Conservation (phyloP, 2,797 vertebrate genomes). For the Synanceia verrucosa region DNA sequence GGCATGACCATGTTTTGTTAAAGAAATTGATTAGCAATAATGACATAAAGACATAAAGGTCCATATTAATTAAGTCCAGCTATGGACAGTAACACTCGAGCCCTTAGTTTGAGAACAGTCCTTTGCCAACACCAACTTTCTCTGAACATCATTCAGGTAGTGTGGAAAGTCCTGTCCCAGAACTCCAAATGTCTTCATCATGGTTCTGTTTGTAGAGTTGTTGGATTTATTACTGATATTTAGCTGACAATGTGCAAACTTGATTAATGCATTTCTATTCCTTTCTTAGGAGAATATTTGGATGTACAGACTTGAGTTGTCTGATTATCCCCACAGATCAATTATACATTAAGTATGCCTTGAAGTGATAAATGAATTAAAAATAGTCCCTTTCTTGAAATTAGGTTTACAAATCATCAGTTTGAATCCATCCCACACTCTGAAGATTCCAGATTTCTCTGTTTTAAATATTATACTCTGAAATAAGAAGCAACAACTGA, state of each 20-base stretch:
- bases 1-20: not conserved
- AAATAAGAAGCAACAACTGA: constrained; percentile 9
- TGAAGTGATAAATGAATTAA: not conserved
- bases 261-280: not conserved
- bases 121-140: constrained; percentile 10
- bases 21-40: constrained; percentile 1
- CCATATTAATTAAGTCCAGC: not conserved
- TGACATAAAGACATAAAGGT: not conserved
- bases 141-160: constrained; percentile 1
- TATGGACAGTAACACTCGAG: not conserved
- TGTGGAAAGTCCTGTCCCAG: not conserved
- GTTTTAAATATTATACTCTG: constrained; percentile 4
- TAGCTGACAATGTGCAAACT: not conserved
- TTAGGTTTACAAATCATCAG: not conserved
- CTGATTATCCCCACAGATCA: not conserved
- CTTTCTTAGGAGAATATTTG: not conserved
- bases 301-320: not conserved
- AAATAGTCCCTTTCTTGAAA: not conserved
- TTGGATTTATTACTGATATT: constrained; percentile 7
- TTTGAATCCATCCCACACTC: not conserved
- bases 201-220: not conserved
- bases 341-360: not conserved
- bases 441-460: not conserved
- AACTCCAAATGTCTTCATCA: not conserved
- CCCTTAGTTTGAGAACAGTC: not conserved